Evolutionary conservation across 92 coral and sea anemone species (phyloP), one percentile per base, ranked within the genome.

Genomic region (Porites rus): DNA sequence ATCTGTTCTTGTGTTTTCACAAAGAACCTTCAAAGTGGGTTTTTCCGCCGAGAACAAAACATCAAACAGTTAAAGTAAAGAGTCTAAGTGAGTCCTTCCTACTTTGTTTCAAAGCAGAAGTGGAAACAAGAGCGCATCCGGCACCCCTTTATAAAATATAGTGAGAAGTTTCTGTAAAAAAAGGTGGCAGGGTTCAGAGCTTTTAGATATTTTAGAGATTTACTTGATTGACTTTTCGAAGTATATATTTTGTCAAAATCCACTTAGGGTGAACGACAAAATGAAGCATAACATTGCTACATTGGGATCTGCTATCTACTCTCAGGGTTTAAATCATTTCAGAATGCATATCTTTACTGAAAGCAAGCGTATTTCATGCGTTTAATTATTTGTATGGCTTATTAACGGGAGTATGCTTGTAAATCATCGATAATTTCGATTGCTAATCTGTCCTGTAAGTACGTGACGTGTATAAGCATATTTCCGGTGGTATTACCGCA

Each of bases 401-500:
- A 38, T 38, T 38, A 38, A 38, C 5, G 46, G 4, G 46, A 38
- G 46, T 38, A 38, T 38, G 46, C 46, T n/a, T 52, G 19, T 13
- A 38, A 69, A 70, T 56, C 65, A 56, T 70, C 67, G 64, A 69
- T 59, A 81, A 70, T 65, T 80, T 69, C 65, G 66, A 22, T 43
- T 59, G 20, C 71, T 81, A 68, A 58, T 56, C 86, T 58, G 16
- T 59, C 25, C 28, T 22, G 22, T 74, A 74, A 51, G 66, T 81
- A 81, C 86, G 77, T 81, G 86, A 81, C 70, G 77, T 81, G 16
- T 46, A 8, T 25, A 1, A 12, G 25, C 22, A 72, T 20, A 72
- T 60, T 70, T 81, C 77, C 77, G 86, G 77, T 28, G 77, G 54
- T 71, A 18, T 69, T 69, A 59, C 38, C 66, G 9, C 75, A 69